Percentiles rank a stretch among this genome's conserved stretches.
Conservation (phyloP, 2,797 vertebrate genomes). For the Gymnopithys bicolor region DNA sequence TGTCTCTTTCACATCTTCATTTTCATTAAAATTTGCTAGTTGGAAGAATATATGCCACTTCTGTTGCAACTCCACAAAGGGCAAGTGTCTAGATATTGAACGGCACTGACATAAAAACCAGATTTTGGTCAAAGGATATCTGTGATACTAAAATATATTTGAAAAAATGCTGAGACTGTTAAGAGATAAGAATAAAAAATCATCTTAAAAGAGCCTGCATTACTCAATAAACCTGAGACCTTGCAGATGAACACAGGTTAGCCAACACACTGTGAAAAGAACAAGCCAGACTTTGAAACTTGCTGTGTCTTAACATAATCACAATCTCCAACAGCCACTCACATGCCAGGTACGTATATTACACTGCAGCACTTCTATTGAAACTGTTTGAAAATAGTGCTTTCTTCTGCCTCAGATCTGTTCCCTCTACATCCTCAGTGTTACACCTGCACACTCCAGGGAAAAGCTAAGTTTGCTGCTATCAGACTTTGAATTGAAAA, state of each 20-base stretch:
- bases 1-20: neutral
- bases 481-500: conserved; percentile 14
- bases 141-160: neutral
- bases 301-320: neutral
- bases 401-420: neutral
- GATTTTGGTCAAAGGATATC: neutral
- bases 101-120: neutral
- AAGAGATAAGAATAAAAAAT: conserved; percentile 1
- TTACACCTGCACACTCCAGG: neutral
- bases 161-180: conserved; percentile 7
- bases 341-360: neutral
- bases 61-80: neutral
- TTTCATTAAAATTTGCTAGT: conserved; percentile 2
- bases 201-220: neutral
- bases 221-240: neutral
- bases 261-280: neutral
- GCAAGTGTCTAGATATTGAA: neutral
- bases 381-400: neutral
- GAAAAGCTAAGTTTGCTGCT: neutral
- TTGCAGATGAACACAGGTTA: neutral
- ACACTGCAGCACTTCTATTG: neutral
- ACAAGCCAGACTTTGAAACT: conserved; percentile 18
- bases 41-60: neutral
- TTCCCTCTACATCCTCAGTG: neutral
- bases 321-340: conserved; percentile 9